Base-by-base conservation (phyloP, 2,113 vertebrate genomes). In the Puntigrus tetrazona region DNA sequence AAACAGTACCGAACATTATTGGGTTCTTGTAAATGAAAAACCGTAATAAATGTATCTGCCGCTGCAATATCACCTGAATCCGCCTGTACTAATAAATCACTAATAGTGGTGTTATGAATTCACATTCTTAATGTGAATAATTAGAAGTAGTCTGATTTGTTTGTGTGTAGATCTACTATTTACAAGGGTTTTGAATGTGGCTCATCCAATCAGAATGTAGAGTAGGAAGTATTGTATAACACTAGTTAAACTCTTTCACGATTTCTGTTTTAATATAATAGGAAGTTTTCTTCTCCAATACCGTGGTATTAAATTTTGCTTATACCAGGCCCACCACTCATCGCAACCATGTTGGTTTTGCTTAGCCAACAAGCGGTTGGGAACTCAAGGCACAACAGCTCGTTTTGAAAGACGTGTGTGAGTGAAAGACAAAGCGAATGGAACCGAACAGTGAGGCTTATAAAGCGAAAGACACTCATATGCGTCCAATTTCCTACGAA, bases 401-500 rank as follows among this genome's bases (percentile, higher is more conserved):
- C 76, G 34, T 55, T 85, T 83, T 80, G 4, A 74, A 87, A 84
- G 22, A 59, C 70, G 18, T 65, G 52, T 76, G 6, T 36, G 43
- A 74, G 77, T 81, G 84, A 73, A 8, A 61, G 13, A 61, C 20
- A 82, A 52, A 41, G 22, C 2, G 57, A 29, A 47, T 52, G 34
- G 69, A 65, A 25, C 73, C 43, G 76, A 61, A 73, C 20, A 9
- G 27, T n/a, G 36, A 55, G 20, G 75, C 50, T 4, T 20, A 84
- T 31, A 76, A 25, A 74, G 57, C 13, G 41, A 67, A 43, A 88
- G 45, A 61, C 76, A 81, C 78, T 81, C 81, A 88, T 89, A 83
- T 87, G 86, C 76, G 89, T 92, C 81, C 70, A 87, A 85, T 92
- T 90, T 83, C 55, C 78, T 20, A 59, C 43, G 88, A 90, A 88